A percentile compares a stretch with the other conserved stretches of the same genome.
These are phyloP conservation scores for Dromaius novaehollandiae DNA, from an alignment of 2,113 vertebrate species.

Conservation along the genomic window DNA sequence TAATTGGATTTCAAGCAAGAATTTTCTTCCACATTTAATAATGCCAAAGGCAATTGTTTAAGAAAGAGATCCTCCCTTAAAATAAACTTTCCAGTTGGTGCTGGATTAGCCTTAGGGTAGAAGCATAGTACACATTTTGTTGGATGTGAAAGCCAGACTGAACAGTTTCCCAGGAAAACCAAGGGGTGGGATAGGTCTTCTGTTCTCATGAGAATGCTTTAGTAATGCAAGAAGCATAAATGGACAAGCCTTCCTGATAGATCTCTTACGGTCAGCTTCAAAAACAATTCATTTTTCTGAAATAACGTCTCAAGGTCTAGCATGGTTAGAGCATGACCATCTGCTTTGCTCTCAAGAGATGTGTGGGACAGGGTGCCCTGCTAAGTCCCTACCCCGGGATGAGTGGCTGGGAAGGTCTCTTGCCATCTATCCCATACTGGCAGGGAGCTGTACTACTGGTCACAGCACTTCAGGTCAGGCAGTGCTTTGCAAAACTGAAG, in stretches of 20 bases:
- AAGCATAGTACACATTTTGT: not conserved
- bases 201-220: not conserved
- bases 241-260: not conserved
- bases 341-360: not conserved
- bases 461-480: not conserved
- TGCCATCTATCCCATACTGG: not conserved
- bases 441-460: not conserved
- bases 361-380: not conserved
- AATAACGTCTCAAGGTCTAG: not conserved
- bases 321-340: not conserved
- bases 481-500: not conserved
- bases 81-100: not conserved
- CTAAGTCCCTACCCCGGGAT: rapidly evolving
- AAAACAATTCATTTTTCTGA: not conserved
- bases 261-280: not conserved
- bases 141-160: not conserved
- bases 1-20: not conserved
- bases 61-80: not conserved
- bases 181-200: not conserved
- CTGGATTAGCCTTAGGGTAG: not conserved
- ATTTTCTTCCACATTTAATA: not conserved
- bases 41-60: not conserved
- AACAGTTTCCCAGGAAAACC: not conserved
- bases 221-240: not conserved
- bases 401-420: not conserved